Evolutionary conservation across 2,888 invertebrate genomes (phyloP).

Genomic region (Xylophagus ater): DNA sequence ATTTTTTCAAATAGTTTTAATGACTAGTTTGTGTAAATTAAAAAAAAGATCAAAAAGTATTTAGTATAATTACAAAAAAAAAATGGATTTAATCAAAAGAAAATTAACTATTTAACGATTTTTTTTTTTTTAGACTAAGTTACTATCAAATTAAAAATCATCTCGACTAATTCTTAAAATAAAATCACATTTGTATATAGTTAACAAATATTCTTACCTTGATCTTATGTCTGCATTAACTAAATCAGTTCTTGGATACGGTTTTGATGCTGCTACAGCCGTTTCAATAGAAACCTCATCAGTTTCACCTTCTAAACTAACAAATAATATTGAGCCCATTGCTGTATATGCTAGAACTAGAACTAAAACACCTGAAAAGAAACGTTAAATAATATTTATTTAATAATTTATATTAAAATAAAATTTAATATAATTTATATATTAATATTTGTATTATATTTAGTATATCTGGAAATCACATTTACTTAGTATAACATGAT

Average conservation of each 20-base stretch:
- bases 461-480: too few species aligned
- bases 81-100: too few species aligned
- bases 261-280: conserved; percentile 53
- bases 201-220: conserved; percentile 28
- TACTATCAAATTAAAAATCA: too few species aligned
- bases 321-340: conserved; percentile 84
- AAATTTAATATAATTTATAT: neutral
- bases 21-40: too few species aligned
- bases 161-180: too few species aligned
- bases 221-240: conserved; percentile 50
- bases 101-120: too few species aligned
- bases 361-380: conserved; percentile 37
- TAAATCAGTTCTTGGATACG: conserved; percentile 46
- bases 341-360: conserved; percentile 85
- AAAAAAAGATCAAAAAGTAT: too few species aligned
- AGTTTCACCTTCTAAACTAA: conserved; percentile 62
- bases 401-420: too few species aligned
- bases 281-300: conserved; percentile 45
- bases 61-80: too few species aligned
- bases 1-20: too few species aligned
- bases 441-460: neutral
- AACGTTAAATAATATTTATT: conserved; percentile 2
- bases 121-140: too few species aligned
- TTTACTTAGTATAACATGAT: too few species aligned
- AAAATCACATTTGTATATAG: neutral